Evolutionary conservation across 2,113 vertebrate species (phyloP), one percentile per base, ranked within the genome.

Genomic region (Pseudorasbora parva): DNA sequence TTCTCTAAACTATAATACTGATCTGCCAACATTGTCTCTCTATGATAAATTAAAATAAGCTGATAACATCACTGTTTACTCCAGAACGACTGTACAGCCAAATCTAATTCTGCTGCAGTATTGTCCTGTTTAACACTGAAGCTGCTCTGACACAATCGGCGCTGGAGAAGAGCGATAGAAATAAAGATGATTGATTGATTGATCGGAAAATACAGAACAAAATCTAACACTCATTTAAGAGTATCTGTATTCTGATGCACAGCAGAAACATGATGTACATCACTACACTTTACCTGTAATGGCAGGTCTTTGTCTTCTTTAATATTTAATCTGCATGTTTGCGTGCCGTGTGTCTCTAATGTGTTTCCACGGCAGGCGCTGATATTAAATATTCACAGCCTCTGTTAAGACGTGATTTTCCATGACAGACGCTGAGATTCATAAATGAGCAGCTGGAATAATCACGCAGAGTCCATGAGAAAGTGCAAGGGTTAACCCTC

Each of bases 371-470:
- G 8, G 68, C 56, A 49, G 66, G 37, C 14, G n/a, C 14, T 12
- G 43, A 30, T 47, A 79, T 79, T 5, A 64, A 79, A 82, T 19
- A 72, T 73, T 30, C 45, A 72, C 10, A 57, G 66, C 51, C 37
- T 1, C n/a, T 72, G 41, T 15, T 72, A 21, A 8, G 68, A 72
- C 37, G 2, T 7, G 68, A 41, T 43, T 72, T 25, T 57, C 25
- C 79, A 21, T 43, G 79, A 49, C 64, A 43, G 64, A n/a, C 4
- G 64, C 27, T 23, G 79, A 71, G 79, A 81, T 73, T 73, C 30
- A 59, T 82, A 82, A 82, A 59, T 41, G 37, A 73, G 68, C 23
- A 82, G 33, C n/a, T 82, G 68, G 33, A 51, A 82, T 82, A 30
- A 45, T 59, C 49, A 59, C n/a, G 17, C 68, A 41, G 30, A 43